Percentiles rank a stretch among this genome's conserved stretches.
phyloP scores from a whole-genome alignment of 2,888 invertebrate genomes.

The Tinea pellionella region DNA sequence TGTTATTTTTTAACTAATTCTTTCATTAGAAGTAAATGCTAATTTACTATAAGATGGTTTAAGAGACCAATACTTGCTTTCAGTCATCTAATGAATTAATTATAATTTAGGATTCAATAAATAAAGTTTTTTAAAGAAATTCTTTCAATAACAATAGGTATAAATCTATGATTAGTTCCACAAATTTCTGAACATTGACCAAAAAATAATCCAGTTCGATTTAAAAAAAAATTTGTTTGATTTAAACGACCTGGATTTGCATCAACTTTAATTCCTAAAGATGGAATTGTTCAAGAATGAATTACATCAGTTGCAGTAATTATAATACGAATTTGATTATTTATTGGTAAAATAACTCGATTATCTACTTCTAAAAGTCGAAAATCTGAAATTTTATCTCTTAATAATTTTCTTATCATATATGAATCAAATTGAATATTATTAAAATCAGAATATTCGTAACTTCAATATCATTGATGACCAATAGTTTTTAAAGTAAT shows the following conservation, averaged over 20 bases:
- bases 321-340: constrained; percentile 73
- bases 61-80: too few species aligned
- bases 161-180: constrained; percentile 83
- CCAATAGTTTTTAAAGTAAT: constrained; percentile 74
- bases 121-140: constrained; percentile 62
- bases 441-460: too few species aligned
- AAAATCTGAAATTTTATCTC: constrained; percentile 75
- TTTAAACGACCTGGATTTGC: constrained; percentile 74
- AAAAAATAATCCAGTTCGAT: constrained; percentile 74
- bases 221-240: constrained; percentile 72
- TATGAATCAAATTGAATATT: too few species aligned
- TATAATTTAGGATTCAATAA: too few species aligned
- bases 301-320: constrained; percentile 73
- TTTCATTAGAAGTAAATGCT: too few species aligned
- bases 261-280: constrained; percentile 74
- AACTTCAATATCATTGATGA: constrained; percentile 75
- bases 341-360: constrained; percentile 67
- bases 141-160: constrained; percentile 78
- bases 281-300: constrained; percentile 74
- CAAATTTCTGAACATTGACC: constrained; percentile 88
- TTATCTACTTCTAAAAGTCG: constrained; percentile 75
- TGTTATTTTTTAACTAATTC: constrained; percentile 67
- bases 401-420: too few species aligned
- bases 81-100: too few species aligned
- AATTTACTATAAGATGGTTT: too few species aligned